A percentile compares a stretch with the other conserved stretches of the same genome.
Evolutionary conservation across 2,888 invertebrate species (phyloP).

Genomic region (Phragmatobia fuliginosa): DNA sequence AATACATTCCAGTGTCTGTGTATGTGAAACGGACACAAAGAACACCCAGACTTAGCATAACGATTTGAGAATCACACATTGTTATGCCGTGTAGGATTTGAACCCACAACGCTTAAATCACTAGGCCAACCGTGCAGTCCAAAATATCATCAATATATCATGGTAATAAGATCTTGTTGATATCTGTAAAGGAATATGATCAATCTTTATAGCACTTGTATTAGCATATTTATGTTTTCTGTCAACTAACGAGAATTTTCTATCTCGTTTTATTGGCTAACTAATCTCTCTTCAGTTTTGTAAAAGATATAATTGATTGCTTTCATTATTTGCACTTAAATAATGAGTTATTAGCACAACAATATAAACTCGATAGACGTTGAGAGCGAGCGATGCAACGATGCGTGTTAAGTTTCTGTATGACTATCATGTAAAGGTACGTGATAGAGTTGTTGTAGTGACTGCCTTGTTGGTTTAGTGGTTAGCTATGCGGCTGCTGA

Average conservation of each 20-base stretch:
- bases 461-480: too few relatives aligned
- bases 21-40: too few relatives aligned
- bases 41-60: too few relatives aligned
- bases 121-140: too few relatives aligned
- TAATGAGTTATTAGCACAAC: constrained; percentile 61
- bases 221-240: not conserved
- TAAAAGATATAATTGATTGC: constrained; percentile 75
- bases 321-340: constrained; percentile 75
- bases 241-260: not conserved
- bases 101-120: too few relatives aligned
- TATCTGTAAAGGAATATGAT: not conserved
- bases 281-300: constrained; percentile 36
- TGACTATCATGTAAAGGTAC: not conserved
- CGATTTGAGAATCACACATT: too few relatives aligned
- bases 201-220: not conserved
- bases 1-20: too few relatives aligned
- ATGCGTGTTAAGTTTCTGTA: constrained; percentile 54
- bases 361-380: constrained; percentile 51
- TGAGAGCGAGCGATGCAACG: constrained; percentile 29
- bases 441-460: too few relatives aligned
- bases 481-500: too few relatives aligned
- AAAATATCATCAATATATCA: too few relatives aligned
- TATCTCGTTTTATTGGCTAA: constrained; percentile 34
- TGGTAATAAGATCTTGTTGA: not conserved
- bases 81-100: too few relatives aligned